Evolutionary conservation across 2,888 invertebrate species (phyloP).

Genomic region (Epinotia brunnichana): DNA sequence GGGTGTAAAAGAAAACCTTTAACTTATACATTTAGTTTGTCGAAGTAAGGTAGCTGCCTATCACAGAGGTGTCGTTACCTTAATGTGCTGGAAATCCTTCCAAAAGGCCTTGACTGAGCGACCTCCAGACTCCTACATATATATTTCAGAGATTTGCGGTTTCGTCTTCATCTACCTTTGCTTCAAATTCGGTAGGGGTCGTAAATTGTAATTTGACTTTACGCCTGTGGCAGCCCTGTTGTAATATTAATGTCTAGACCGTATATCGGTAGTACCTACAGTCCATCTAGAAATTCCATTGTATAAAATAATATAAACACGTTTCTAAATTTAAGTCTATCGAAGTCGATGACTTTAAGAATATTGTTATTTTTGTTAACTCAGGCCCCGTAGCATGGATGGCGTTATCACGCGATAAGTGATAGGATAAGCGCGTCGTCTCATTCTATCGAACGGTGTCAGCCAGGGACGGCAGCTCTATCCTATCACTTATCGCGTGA

Average conservation of each 20-base stretch:
- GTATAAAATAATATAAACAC: too few species aligned
- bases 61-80: constrained; percentile 7
- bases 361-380: too few species aligned
- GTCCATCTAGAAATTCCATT: too few species aligned
- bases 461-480: too few species aligned
- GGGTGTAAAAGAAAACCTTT: not conserved
- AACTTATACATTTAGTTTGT: not conserved
- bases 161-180: constrained; percentile 32
- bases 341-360: too few species aligned
- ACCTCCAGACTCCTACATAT: constrained; percentile 27
- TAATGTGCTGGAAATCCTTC: constrained; percentile 28
- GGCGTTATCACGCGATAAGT: too few species aligned
- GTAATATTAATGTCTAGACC: constrained; percentile 12
- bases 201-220: constrained; percentile 12
- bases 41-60: not conserved
- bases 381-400: too few species aligned
- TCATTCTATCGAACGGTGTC: too few species aligned
- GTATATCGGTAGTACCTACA: too few species aligned
- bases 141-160: constrained; percentile 33
- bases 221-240: not conserved
- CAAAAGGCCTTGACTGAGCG: constrained; percentile 28
- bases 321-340: too few species aligned
- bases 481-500: too few species aligned
- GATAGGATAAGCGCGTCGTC: too few species aligned
- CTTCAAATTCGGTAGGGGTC: constrained; percentile 7